Conservation (phyloP, 2,113 vertebrate genomes). For the Centropus unirufus region DNA sequence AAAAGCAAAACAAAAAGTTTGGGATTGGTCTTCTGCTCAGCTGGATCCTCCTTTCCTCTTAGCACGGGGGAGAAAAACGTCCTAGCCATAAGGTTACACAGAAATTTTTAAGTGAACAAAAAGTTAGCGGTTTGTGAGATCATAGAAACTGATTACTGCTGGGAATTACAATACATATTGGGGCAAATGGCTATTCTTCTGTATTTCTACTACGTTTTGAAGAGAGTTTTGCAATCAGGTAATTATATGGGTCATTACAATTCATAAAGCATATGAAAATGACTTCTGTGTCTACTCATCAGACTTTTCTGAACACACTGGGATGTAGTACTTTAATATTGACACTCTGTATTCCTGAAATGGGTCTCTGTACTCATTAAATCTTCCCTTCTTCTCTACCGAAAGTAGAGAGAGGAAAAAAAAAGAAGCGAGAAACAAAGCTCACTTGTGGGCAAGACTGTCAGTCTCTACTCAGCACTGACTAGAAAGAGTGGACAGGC, state of each 20-base stretch:
- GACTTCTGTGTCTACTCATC: neutral
- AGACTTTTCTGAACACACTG: neutral
- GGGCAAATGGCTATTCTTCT: neutral
- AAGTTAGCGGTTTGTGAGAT: constrained; percentile 18
- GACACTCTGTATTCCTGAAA: neutral
- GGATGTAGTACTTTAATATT: neutral
- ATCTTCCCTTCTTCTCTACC: neutral
- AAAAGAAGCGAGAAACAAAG: neutral
- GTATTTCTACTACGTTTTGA: neutral
- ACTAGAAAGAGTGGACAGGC: neutral
- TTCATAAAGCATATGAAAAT: constrained; percentile 32
- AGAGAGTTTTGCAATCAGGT: constrained; percentile 11
- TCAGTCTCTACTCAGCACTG: neutral
- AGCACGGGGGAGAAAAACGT: neutral
- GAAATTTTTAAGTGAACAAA: neutral
- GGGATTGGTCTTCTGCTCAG: neutral
- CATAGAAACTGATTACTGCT: neutral
- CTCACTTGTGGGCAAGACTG: neutral
- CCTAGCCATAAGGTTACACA: neutral
- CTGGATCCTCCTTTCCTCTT: neutral
- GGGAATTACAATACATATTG: neutral
- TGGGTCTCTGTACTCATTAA: neutral
- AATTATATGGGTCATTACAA: constrained; percentile 25
- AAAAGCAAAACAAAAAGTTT: neutral
- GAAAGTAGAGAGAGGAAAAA: neutral